A percentile compares a stretch with the other conserved stretches of the same genome.
phyloP scores from a whole-genome alignment of 2,888 invertebrate genomes.

The Trachelus tabidus region DNA sequence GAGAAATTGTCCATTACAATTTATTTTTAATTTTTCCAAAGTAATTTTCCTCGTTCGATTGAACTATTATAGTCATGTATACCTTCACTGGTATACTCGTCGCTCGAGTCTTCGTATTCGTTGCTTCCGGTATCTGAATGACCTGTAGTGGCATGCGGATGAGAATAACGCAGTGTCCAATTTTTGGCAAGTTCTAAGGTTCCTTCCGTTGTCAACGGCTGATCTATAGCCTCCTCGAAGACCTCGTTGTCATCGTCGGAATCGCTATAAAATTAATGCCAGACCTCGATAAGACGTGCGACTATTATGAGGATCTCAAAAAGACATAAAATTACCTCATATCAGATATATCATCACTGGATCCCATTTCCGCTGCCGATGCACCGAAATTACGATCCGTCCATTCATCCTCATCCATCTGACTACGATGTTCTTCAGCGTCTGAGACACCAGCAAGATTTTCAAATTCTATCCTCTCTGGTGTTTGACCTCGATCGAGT shows the following conservation, averaged over 20 bases:
- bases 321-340: constrained; percentile 61
- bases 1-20: neutral
- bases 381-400: constrained; percentile 93
- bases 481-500: constrained; percentile 73
- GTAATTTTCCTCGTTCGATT: neutral
- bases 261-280: constrained; percentile 63
- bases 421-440: constrained; percentile 75
- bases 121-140: constrained; percentile 67
- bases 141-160: constrained; percentile 54
- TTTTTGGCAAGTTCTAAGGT: constrained; percentile 77
- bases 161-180: constrained; percentile 73
- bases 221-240: constrained; percentile 77
- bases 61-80: constrained; percentile 40
- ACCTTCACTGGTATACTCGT: constrained; percentile 65
- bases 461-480: constrained; percentile 84
- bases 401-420: constrained; percentile 96
- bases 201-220: constrained; percentile 74
- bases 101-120: constrained; percentile 67
- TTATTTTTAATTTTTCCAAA: neutral
- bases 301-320: neutral
- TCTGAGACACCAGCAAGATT: constrained; percentile 76
- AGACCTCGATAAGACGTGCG: neutral
- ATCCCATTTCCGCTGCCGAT: constrained; percentile 76
- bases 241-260: constrained; percentile 75
- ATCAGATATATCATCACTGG: constrained; percentile 74